phyloP scores from a whole-genome alignment of 2,888 invertebrate genomes.

The Pollenia angustigena region DNA sequence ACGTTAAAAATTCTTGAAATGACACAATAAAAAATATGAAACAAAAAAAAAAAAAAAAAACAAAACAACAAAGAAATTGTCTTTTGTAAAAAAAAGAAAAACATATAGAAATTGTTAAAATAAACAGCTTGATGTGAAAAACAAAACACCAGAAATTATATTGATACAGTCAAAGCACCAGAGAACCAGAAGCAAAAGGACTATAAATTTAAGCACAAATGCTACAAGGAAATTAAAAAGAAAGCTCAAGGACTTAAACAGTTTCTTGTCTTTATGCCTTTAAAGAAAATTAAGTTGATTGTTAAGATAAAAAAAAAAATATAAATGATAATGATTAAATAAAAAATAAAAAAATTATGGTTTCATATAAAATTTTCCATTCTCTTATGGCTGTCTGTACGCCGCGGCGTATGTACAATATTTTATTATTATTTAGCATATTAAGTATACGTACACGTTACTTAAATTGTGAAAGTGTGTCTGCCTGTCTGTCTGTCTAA shows the following conservation, averaged over 20 bases:
- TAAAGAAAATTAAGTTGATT: slow-evolving; percentile 41
- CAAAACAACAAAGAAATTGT: too few relatives aligned
- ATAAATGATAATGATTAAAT: slow-evolving; percentile 3
- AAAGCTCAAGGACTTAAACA: slow-evolving; percentile 4
- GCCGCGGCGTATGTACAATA: neutral
- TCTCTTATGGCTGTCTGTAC: neutral
- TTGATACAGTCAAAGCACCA: slow-evolving; percentile 32
- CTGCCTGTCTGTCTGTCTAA: neutral
- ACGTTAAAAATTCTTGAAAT: slow-evolving; percentile 17
- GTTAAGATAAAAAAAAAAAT: slow-evolving; percentile 21
- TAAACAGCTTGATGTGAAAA: neutral
- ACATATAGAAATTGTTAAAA: slow-evolving; percentile 14
- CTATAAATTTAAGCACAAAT: slow-evolving; percentile 39
- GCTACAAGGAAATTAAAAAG: neutral
- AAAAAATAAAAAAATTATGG: neutral
- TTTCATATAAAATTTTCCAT: neutral
- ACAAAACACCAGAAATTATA: neutral
- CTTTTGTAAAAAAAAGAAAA: neutral
- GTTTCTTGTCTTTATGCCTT: neutral
- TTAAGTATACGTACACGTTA: neutral
- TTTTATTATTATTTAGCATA: slow-evolving; percentile 7
- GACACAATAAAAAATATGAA: neutral
- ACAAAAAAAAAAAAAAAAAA: neutral
- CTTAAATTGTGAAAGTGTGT: neutral
- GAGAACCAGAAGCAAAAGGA: slow-evolving; percentile 11